Conservation (phyloP, 1,140 invertebrate species). For the Globodera ellingtonae region DNA sequence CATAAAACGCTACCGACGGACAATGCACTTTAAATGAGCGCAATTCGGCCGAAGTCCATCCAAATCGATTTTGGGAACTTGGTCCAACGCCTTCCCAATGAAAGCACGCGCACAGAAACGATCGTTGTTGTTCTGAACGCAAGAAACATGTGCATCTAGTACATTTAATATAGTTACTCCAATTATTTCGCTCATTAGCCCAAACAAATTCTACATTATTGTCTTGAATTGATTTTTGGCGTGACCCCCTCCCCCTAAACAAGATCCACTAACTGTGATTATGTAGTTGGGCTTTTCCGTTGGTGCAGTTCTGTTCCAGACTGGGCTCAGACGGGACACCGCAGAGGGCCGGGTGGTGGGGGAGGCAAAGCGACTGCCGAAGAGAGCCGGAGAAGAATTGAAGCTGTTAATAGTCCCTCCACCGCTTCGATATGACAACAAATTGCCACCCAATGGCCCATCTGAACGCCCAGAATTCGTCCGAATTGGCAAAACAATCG, state of each 20-base stretch:
- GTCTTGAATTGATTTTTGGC: too few relatives aligned
- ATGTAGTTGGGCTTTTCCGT: neutral
- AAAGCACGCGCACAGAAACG: neutral
- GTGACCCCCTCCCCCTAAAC: too few relatives aligned
- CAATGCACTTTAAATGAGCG: slow-evolving; percentile 32
- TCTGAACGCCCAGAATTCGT: neutral
- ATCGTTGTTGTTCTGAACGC: neutral
- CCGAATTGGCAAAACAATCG: neutral
- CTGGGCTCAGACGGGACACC: neutral
- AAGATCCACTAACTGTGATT: neutral
- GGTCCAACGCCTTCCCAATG: neutral
- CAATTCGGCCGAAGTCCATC: slow-evolving; percentile 30
- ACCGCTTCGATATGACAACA: slow-evolving; percentile 5
- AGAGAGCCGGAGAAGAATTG: neutral
- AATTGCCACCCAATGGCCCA: neutral
- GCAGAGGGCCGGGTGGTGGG: neutral
- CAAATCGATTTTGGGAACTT: neutral
- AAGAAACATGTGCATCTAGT: too few relatives aligned
- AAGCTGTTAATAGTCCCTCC: neutral
- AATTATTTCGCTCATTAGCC: too few relatives aligned
- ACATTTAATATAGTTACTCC: too few relatives aligned
- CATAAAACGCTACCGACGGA: slow-evolving; percentile 17
- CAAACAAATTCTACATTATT: too few relatives aligned
- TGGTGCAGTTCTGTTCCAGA: neutral
- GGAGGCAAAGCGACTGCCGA: neutral